Evolutionary conservation across 2,888 invertebrate genomes (phyloP), one percentile per base, ranked within the genome.

Genomic region (Lissonota sp.): DNA sequence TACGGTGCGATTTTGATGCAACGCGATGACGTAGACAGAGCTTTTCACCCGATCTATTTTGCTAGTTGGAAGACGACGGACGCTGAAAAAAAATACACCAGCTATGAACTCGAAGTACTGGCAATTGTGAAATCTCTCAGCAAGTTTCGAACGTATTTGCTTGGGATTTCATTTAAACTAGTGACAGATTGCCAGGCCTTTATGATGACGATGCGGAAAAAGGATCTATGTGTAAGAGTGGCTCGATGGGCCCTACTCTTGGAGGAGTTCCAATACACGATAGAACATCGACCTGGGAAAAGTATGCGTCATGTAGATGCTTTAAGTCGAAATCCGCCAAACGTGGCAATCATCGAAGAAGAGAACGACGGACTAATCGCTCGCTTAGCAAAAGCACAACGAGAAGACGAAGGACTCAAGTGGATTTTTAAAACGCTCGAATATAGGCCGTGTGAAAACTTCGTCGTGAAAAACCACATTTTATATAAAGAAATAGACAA

Each of bases 21-120:
- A 12, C 14, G 55, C 6, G 70, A 75, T 26, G 8, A 7, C 49
- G 55, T 6, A 6, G 75, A 75, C 16, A 46, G 26, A 6, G 12
- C 39, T 7, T 37, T 70, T 3, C 75, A 75, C 55, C 71, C 80
- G 0, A 46, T 70, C 8, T 64, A 75, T 10, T 80, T 16, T 40
- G 67, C 62, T 1, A 66, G 72, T 40, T 60, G 72, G 53, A 79
- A 79, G n/a, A 76, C 69, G 12, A 37, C 16, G 0, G n/a, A 37
- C 3, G 39, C 51, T 1, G 46, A 77, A 44, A 26, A 76, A 12
- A 49, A 44, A 8, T 58, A 60, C 6, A 62, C 60, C 1, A 76
- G 69, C 10, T 69, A 69, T 14, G 53, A 53, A 53, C 42, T 86
- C 0, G 85, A 87, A 16, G 75, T 87, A 0, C 16, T 64, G 3